Evolutionary conservation across 1,140 invertebrate genomes (phyloP).

Genomic region (Orchestia grillus): DNA sequence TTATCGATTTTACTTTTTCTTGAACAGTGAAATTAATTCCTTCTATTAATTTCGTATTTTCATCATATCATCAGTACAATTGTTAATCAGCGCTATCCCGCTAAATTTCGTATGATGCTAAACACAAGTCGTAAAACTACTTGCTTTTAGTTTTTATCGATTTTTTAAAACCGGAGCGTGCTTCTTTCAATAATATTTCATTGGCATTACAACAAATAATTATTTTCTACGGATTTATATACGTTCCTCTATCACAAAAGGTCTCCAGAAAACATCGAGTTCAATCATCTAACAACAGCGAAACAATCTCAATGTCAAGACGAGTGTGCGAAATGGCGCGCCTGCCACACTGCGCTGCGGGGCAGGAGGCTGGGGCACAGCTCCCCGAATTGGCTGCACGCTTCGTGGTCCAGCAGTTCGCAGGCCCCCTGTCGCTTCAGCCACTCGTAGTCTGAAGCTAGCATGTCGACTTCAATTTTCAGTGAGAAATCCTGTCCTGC

Average conservation of each 20-base stretch:
- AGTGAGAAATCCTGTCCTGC: not conserved
- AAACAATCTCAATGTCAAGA: not conserved
- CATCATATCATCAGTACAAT: too few relatives aligned
- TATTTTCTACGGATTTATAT: too few relatives aligned
- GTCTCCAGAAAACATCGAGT: not conserved
- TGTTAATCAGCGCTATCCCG: too few relatives aligned
- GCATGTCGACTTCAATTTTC: slow-evolving; percentile 23
- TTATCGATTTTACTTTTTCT: too few relatives aligned
- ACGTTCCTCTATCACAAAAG: not conserved
- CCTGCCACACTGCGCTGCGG: not conserved
- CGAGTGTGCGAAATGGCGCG: not conserved
- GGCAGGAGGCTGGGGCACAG: slow-evolving; percentile 17
- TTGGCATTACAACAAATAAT: too few relatives aligned
- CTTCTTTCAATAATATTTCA: too few relatives aligned
- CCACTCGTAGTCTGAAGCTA: slow-evolving; percentile 30
- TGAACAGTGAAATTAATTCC: too few relatives aligned
- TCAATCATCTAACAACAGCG: not conserved
- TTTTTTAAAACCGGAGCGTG: too few relatives aligned
- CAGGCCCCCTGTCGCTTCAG: not conserved
- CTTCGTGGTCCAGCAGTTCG: slow-evolving; percentile 18
- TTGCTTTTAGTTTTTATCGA: too few relatives aligned
- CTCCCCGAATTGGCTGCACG: not conserved
- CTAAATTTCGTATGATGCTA: too few relatives aligned
- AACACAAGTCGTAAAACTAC: too few relatives aligned
- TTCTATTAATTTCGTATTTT: too few relatives aligned